Evolutionary conservation across 2,113 vertebrate species (phyloP), one percentile per base, ranked within the genome.

Genomic region (Fregata magnificens): DNA sequence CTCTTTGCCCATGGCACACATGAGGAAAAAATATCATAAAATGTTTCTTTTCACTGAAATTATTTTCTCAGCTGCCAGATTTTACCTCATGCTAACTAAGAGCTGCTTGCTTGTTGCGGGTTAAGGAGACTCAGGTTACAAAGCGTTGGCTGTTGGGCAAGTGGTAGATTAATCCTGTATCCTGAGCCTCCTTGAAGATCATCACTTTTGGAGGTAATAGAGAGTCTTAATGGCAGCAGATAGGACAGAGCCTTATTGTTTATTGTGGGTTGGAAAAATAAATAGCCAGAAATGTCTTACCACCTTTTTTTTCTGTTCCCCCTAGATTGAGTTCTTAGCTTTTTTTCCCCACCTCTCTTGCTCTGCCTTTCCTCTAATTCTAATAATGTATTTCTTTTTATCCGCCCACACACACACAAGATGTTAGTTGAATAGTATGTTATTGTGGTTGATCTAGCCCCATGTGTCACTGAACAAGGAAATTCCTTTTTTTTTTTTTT

Each of bases 331-430:
- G 19, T 42, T 53, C 18, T 73, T 84, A 42, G 12, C 6, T 40
- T 63, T 55, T 2, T 2, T 1, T 10, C 6, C 4, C 10, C n/a
- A n/a, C n/a, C n/a, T n/a, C 11, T 25, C 25, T 40, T 40, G 7
- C 28, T 74, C 56, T 91, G 14, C 38, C 18, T 78, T 32, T 74
- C 19, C 25, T 70, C 18, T 82, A 22, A 26, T 67, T 87, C 17
- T 50, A 6, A 26, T 40, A 12, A 32, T 29, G 3, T 15, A 67
- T 66, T 66, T 42, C 4, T 36, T n/a, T 61, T 6, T 17, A 70
- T 50, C 47, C 47, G n/a, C n/a, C n/a, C n/a, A n/a, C n/a, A n/a
- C n/a, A n/a, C n/a, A 20, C 88, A 72, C 42, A 79, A 87, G 69
- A 16, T 28, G 38, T 67, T 62, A 28, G 25, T 79, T 74, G 18